Evolutionary conservation across 2,888 invertebrate genomes (phyloP).

Genomic region (Eilema sororculum): DNA sequence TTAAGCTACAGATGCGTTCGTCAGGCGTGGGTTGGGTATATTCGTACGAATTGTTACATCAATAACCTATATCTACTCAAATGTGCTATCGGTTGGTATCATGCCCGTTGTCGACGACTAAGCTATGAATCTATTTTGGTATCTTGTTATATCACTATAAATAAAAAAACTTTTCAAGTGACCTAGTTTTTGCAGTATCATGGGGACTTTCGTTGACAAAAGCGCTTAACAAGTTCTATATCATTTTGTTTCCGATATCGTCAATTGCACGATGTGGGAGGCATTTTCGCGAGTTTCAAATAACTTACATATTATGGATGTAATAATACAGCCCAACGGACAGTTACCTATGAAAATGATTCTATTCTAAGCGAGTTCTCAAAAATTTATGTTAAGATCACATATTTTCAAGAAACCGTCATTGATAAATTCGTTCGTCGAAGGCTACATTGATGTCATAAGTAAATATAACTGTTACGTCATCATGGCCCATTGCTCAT

Average conservation of each 20-base stretch:
- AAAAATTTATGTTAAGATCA: constrained; percentile 13
- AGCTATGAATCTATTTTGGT: constrained; percentile 39
- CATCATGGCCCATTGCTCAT: constrained; percentile 35
- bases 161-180: constrained; percentile 37
- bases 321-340: not conserved
- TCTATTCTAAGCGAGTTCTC: constrained; percentile 14
- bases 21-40: not conserved
- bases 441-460: constrained; percentile 55
- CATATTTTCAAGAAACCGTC: constrained; percentile 56
- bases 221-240: not conserved
- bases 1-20: not conserved
- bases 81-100: not conserved
- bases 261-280: constrained; percentile 41
- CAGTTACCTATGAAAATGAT: constrained; percentile 1
- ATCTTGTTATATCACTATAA: constrained; percentile 36
- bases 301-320: constrained; percentile 3
- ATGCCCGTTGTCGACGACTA: constrained; percentile 12
- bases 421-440: constrained; percentile 50
- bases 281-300: constrained; percentile 13
- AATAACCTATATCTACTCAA: not conserved
- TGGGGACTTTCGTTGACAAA: constrained; percentile 15
- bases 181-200: constrained; percentile 44
- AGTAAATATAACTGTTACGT: constrained; percentile 57
- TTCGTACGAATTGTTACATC: not conserved
- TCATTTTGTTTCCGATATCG: not conserved